Evolutionary conservation across 2,113 vertebrate genomes (phyloP).

Genomic region (Oryctolagus cuniculus): DNA sequence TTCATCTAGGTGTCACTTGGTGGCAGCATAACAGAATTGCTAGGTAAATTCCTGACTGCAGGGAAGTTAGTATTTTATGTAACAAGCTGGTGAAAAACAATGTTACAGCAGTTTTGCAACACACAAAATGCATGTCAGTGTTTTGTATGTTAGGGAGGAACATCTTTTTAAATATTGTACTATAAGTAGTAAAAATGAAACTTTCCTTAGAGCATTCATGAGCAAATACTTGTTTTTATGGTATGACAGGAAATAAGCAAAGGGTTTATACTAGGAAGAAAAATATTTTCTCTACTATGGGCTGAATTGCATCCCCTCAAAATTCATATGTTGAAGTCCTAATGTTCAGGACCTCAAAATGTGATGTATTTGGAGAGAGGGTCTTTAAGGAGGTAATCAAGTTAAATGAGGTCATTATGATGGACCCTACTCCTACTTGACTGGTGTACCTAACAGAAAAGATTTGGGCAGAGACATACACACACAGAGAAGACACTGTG

Average conservation of each 20-base stretch:
- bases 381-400: not conserved
- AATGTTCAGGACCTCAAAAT: not conserved
- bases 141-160: not conserved
- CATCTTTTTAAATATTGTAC: not conserved
- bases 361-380: not conserved
- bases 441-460: not conserved
- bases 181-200: not conserved
- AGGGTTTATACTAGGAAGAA: not conserved
- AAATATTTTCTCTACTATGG: not conserved
- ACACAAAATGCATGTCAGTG: not conserved
- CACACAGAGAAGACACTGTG: not conserved
- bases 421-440: not conserved
- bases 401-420: not conserved
- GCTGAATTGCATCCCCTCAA: not conserved
- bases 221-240: not conserved
- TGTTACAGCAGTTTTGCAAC: not conserved
- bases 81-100: not conserved
- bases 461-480: not conserved
- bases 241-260: not conserved
- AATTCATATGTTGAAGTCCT: not conserved
- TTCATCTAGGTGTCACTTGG: conserved; percentile 57
- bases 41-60: not conserved
- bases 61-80: not conserved
- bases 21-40: conserved; percentile 76
- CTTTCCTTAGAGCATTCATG: not conserved